Percentiles rank a stretch among this genome's conserved stretches.
Conservation (phyloP, 2,888 invertebrate species). For the Melieria crassipennis region DNA sequence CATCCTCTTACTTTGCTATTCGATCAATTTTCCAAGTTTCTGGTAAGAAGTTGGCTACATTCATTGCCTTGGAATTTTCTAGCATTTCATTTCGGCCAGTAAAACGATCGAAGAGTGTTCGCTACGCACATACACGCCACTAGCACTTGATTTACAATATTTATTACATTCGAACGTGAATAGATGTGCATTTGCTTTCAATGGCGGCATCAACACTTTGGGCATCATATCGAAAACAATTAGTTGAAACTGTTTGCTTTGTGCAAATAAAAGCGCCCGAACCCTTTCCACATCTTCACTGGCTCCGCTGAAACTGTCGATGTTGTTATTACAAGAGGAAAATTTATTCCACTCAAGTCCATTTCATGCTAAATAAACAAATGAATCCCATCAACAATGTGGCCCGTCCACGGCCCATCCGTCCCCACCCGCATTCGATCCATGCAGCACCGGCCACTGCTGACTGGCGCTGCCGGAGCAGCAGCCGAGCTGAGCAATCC, state of each 20-base stretch:
- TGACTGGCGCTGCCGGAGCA: neutral
- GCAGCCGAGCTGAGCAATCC: neutral
- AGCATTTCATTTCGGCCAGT: too few relatives aligned
- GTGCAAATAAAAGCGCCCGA: neutral
- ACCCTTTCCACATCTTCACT: neutral
- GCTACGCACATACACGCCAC: neutral
- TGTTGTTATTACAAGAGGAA: neutral
- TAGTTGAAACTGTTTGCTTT: neutral
- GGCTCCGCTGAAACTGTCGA: neutral
- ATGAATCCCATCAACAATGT: neutral
- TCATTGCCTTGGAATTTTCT: too few relatives aligned
- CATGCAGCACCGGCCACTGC: neutral
- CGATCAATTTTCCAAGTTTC: too few relatives aligned
- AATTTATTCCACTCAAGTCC: neutral
- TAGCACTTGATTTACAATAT: neutral
- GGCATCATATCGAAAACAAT: neutral
- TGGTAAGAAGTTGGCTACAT: too few relatives aligned
- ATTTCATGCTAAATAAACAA: conserved; percentile 14
- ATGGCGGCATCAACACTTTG: neutral
- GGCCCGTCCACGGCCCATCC: neutral
- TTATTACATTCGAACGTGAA: neutral
- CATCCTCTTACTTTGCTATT: too few relatives aligned
- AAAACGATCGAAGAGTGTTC: too few relatives aligned
- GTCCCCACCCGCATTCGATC: neutral
- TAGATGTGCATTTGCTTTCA: neutral